Evolutionary conservation across 2,888 invertebrate genomes (phyloP), one percentile per base, ranked within the genome.

Genomic region (Cryptops parisi): DNA sequence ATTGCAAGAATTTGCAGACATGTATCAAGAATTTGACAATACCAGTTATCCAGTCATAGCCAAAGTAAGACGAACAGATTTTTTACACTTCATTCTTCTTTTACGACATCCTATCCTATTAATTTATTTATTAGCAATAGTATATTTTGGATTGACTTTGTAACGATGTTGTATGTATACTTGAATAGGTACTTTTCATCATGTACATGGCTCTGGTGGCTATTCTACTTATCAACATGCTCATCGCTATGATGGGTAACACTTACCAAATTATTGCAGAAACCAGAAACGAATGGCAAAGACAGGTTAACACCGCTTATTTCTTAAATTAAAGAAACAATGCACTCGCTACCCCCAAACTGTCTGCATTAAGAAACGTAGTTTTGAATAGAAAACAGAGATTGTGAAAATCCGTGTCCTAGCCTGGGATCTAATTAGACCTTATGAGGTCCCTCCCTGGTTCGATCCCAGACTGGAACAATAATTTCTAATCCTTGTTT

Each of bases 201-300:
- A 75, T 94, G 33, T 98, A 91, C 72, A 97, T 97, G 91, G 87
- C 85, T 54, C 85, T 96, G 67, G 97, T 96, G 21, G 90, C 91
- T 0, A 84, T 97, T 55, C 73, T 97, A 27, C 74, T 97, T 54
- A 89, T 97, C 49, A 97, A 97, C 76, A 91, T 97, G 90, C 75
- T 97, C 70, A 97, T 97, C 64, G 96, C 96, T 58, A 97, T 97
- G 96, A 97, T 97, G 97, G 97, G 96, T 0, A 96, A 96, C 70
- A 97, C 97, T 2, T 98, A 97, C 68, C 91, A 93, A 69, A 89
- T 93, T 72, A 94, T 97, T 61, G 91, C 91, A 1, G 91, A 94
- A 71, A 93, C 94, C 0, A 78, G 89, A 60, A 96, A 96, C 68
- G 96, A 97, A 70, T 97, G 96, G 94, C 93, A 96, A 70, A 74